Evolutionary conservation across 1,140 invertebrate genomes (phyloP).

Genomic region (Nomia melanderi): DNA sequence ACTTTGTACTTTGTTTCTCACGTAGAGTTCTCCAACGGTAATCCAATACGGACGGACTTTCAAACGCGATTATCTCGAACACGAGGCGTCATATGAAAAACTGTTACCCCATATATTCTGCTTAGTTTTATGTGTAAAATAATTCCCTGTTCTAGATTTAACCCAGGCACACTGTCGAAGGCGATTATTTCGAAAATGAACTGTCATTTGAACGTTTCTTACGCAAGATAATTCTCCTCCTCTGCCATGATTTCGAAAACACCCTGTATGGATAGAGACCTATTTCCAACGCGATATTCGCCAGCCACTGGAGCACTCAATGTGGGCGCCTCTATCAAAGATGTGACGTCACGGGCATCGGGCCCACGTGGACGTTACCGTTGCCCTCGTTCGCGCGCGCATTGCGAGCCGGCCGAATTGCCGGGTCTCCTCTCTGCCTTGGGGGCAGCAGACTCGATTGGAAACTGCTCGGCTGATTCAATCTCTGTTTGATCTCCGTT

Average conservation of each 20-base stretch:
- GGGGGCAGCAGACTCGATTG: conserved; percentile 18
- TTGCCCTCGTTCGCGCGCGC: conserved; percentile 7
- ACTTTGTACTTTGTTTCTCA: too few relatives aligned
- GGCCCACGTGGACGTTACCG: conserved; percentile 57
- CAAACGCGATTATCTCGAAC: background rate
- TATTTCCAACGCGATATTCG: conserved; percentile 45
- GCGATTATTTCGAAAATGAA: too few relatives aligned
- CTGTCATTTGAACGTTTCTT: too few relatives aligned
- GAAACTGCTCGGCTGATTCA: conserved; percentile 26
- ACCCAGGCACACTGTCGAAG: too few relatives aligned
- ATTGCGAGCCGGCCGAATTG: conserved; percentile 18
- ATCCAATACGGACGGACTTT: too few relatives aligned
- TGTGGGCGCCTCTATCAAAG: conserved; percentile 73
- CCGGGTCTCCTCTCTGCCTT: background rate
- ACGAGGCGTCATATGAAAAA: background rate
- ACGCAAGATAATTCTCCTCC: too few relatives aligned
- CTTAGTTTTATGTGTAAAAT: too few relatives aligned
- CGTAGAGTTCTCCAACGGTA: too few relatives aligned
- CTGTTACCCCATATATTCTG: background rate
- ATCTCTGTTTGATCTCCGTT: background rate
- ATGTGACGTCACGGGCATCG: conserved; percentile 62
- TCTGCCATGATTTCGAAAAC: too few relatives aligned
- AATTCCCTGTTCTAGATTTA: too few relatives aligned
- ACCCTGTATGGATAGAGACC: conserved; percentile 17
- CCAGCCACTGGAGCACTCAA: conserved; percentile 17